A percentile compares a stretch with the other conserved stretches of the same genome.
Conservation (phyloP, 2,888 invertebrate genomes). For the Fissipunctia ypsillon region DNA sequence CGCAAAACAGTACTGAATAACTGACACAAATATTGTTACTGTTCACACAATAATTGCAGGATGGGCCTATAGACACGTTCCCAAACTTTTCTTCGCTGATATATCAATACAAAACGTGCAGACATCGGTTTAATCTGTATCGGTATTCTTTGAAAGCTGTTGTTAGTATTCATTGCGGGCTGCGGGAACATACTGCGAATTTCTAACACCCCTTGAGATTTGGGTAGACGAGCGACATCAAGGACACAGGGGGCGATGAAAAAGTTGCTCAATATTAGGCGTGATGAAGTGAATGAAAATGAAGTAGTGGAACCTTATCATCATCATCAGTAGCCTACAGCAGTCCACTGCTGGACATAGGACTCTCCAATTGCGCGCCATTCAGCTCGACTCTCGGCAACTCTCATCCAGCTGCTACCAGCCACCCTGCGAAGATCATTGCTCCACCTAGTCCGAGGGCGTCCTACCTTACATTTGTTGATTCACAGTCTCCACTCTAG, state of each 20-base stretch:
- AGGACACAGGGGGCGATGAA: constrained; percentile 3
- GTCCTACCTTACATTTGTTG: too few species aligned
- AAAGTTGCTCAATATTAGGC: constrained; percentile 19
- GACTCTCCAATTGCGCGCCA: too few species aligned
- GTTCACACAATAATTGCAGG: constrained; percentile 45
- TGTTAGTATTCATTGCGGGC: constrained; percentile 69
- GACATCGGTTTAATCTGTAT: constrained; percentile 68
- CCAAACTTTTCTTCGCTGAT: constrained; percentile 51
- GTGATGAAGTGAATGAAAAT: too few species aligned
- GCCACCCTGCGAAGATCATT: too few species aligned
- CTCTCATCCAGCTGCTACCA: too few species aligned
- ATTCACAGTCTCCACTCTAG: too few species aligned
- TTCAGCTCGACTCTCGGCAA: too few species aligned
- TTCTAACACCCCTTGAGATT: constrained; percentile 57
- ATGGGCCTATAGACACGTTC: constrained; percentile 37
- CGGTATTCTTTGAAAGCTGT: constrained; percentile 62
- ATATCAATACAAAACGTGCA: constrained; percentile 65
- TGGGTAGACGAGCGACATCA: constrained; percentile 42
- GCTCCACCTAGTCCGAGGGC: too few species aligned
- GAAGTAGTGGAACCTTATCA: background rate
- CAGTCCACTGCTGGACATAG: too few species aligned
- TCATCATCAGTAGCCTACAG: too few species aligned
- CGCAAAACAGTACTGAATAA: constrained; percentile 28
- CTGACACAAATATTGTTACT: constrained; percentile 52
- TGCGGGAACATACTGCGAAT: constrained; percentile 67